Conservation (phyloP, 2,888 invertebrate genomes). For the Drosophila paranaensis region DNA sequence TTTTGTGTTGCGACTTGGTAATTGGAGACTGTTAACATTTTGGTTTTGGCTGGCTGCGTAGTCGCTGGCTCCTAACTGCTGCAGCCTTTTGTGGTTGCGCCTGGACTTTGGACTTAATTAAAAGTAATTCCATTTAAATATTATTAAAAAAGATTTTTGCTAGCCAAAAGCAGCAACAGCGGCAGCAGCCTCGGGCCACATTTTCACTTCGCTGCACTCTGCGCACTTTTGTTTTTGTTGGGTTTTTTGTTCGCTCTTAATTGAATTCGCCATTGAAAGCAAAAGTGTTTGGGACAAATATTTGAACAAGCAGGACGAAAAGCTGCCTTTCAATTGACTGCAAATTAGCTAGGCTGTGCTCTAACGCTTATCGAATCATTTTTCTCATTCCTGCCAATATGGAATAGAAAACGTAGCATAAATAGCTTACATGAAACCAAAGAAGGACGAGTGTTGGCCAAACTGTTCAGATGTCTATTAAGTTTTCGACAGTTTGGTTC, state of each 20-base stretch:
- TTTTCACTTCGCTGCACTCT: constrained; percentile 44
- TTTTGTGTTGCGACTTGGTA: constrained; percentile 51
- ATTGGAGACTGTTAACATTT: constrained; percentile 76
- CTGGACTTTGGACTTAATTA: constrained; percentile 69
- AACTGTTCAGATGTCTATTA: not conserved
- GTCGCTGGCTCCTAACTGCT: constrained; percentile 35
- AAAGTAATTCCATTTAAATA: constrained; percentile 76
- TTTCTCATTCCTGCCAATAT: not conserved
- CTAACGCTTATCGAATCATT: constrained; percentile 2
- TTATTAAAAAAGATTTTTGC: constrained; percentile 60
- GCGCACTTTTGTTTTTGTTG: constrained; percentile 23
- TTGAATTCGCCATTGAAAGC: constrained; percentile 51
- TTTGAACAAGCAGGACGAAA: constrained; percentile 42
- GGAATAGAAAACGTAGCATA: too few species aligned
- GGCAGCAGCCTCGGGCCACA: constrained; percentile 27
- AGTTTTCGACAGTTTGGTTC: too few species aligned
- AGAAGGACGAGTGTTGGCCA: not conserved
- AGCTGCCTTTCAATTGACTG: constrained; percentile 46
- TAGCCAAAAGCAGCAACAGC: constrained; percentile 30
- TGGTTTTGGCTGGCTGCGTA: constrained; percentile 43
- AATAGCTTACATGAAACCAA: too few species aligned
- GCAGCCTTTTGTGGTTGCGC: constrained; percentile 62
- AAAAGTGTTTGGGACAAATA: constrained; percentile 63
- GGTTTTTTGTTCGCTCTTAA: constrained; percentile 31
- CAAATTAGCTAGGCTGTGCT: constrained; percentile 31